These are phyloP conservation scores for Galerucella calmariensis DNA, from an alignment of 2,888 invertebrate genomes.

Conservation along the genomic window DNA sequence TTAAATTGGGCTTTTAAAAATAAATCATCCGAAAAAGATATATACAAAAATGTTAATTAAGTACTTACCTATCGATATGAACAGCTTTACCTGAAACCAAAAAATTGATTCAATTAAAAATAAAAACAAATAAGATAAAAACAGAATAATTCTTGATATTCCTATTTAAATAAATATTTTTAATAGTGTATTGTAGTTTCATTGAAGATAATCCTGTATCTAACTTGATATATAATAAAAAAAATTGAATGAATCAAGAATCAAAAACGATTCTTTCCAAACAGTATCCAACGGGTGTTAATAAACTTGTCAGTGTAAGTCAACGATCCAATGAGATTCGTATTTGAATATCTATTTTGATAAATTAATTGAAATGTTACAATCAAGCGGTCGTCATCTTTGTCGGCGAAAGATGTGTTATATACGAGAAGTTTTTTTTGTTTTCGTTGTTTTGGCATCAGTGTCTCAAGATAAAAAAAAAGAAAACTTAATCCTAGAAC, in stretches of 20 bases:
- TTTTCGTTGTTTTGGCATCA: background rate
- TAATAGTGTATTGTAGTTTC: background rate
- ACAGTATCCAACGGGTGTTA: constrained; percentile 22
- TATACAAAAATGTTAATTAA: no score
- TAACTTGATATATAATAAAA: background rate
- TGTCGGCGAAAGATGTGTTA: background rate
- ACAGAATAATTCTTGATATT: no score
- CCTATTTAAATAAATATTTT: background rate
- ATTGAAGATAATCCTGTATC: constrained; percentile 8
- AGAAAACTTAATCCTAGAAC: no score
- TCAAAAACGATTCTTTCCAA: no score
- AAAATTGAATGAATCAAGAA: constrained; percentile 17
- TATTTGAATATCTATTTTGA: constrained; percentile 24
- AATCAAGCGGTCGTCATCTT: background rate
- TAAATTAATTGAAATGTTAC: constrained; percentile 30
- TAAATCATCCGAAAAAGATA: background rate
- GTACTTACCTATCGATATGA: background rate
- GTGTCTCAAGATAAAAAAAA: no score
- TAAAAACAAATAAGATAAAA: no score
- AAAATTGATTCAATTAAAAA: no score
- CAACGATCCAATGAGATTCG: constrained; percentile 16
- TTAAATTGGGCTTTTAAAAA: constrained; percentile 5
- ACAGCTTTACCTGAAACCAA: background rate
- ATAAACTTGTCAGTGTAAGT: constrained; percentile 31
- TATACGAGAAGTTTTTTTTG: background rate